phyloP scores from a whole-genome alignment of 2,113 vertebrate genomes.

The Ahaetulla prasina region DNA sequence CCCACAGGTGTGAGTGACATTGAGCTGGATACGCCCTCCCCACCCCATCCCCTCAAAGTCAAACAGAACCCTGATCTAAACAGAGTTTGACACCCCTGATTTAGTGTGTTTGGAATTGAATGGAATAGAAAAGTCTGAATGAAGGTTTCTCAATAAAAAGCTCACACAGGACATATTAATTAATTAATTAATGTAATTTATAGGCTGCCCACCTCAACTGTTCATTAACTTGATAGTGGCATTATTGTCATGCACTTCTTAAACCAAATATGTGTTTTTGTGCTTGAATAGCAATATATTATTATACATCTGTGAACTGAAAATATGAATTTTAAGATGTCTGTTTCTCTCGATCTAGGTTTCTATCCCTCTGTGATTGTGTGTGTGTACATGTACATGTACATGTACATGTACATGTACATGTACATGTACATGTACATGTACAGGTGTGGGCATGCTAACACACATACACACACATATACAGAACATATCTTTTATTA shows the following conservation, averaged over 20 bases:
- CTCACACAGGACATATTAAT: too few species aligned
- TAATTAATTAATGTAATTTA: background rate
- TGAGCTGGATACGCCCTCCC: too few species aligned
- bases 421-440: too few species aligned
- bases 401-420: background rate
- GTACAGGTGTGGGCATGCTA: background rate
- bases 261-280: background rate
- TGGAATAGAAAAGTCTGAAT: background rate
- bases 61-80: too few species aligned
- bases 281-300: background rate
- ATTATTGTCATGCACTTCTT: background rate
- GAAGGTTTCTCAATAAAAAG: background rate
- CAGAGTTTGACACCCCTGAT: too few species aligned
- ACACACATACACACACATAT: background rate
- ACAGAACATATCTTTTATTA: background rate
- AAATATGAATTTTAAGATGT: background rate
- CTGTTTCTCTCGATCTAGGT: background rate
- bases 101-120: background rate
- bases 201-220: too few species aligned
- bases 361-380: background rate
- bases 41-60: too few species aligned
- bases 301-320: background rate
- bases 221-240: background rate
- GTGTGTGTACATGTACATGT: fast-evolving
- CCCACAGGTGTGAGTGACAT: too few species aligned